phyloP scores from a whole-genome alignment of 2,797 vertebrate genomes.

The Loriculus beryllinus region DNA sequence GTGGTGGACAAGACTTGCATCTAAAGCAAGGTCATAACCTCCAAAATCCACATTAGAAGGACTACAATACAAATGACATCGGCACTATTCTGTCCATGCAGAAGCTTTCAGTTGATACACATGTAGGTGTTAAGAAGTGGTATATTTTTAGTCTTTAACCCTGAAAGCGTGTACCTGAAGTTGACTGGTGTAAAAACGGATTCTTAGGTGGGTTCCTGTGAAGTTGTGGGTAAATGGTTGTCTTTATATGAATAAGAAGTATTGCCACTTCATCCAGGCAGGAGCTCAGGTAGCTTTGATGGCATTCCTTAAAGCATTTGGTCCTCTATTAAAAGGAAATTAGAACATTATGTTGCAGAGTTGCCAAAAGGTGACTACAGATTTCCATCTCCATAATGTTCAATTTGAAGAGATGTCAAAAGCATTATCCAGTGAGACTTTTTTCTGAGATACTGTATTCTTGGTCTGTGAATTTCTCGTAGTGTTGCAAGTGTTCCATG shows the following conservation, averaged over 20 bases:
- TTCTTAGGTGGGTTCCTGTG: background rate
- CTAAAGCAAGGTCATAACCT: background rate
- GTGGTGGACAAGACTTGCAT: background rate
- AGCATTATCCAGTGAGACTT: background rate
- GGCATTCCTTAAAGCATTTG: background rate
- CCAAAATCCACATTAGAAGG: background rate
- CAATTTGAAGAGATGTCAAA: background rate
- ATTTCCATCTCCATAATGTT: background rate
- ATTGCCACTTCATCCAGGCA: background rate
- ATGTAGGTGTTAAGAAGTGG: background rate
- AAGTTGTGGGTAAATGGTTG: background rate
- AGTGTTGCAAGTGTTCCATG: background rate
- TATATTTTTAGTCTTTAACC: background rate
- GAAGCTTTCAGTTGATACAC: fast-evolving
- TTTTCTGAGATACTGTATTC: background rate
- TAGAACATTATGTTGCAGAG: background rate
- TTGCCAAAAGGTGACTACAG: background rate
- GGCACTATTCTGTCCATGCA: background rate
- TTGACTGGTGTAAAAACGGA: background rate
- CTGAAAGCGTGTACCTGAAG: background rate
- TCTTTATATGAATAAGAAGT: background rate
- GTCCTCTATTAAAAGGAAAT: background rate
- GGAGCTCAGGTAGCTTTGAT: background rate
- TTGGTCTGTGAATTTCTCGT: background rate
- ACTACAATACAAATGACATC: background rate